phyloP scores from a whole-genome alignment of 2,888 invertebrate genomes.

The Phragmatobia fuliginosa region DNA sequence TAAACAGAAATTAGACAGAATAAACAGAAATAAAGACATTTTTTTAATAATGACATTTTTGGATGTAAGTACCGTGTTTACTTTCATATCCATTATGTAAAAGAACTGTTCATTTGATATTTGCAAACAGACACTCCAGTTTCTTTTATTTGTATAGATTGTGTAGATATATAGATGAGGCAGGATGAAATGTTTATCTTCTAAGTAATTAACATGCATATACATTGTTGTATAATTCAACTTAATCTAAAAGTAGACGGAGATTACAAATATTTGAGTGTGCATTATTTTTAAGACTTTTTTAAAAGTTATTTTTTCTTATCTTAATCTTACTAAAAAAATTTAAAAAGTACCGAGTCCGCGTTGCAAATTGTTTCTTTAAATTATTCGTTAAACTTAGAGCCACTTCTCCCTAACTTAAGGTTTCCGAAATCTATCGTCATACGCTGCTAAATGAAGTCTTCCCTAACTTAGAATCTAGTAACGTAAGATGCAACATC shows the following conservation, averaged over 20 bases:
- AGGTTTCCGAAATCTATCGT: background rate
- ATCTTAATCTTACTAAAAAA: background rate
- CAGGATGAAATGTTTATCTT: background rate
- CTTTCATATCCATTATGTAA: too few species aligned
- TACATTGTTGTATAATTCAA: conserved; percentile 1
- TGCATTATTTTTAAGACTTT: background rate
- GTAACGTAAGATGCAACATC: too few species aligned
- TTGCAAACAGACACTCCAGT: too few species aligned
- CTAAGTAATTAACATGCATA: conserved; percentile 8
- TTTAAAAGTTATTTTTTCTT: background rate
- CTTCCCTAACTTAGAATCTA: too few species aligned
- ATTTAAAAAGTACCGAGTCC: background rate
- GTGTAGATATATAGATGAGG: background rate
- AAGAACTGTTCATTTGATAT: too few species aligned
- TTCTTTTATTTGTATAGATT: too few species aligned
- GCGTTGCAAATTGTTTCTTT: too few species aligned
- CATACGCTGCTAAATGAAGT: background rate
- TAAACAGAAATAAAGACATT: too few species aligned
- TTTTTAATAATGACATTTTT: too few species aligned
- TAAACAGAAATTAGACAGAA: too few species aligned
- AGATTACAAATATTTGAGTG: background rate
- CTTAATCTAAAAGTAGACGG: background rate
- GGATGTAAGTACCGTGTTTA: too few species aligned
- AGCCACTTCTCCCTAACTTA: background rate
- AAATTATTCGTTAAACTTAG: too few species aligned